phyloP scores from a whole-genome alignment of 2,113 vertebrate species.

The Kobus ellipsiprymnus region DNA sequence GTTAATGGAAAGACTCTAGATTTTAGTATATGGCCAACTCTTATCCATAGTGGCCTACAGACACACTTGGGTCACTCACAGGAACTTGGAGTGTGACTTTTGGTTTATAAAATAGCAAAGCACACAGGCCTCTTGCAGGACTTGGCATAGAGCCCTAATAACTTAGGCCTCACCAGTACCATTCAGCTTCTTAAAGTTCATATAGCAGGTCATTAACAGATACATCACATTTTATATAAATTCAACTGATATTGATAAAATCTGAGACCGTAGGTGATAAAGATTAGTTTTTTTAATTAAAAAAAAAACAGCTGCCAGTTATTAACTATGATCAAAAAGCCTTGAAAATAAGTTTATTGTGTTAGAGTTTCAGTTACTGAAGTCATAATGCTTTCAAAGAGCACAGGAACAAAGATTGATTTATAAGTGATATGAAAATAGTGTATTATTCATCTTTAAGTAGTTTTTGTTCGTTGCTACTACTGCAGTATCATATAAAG shows the following conservation, averaged over 20 bases:
- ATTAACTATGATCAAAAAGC: constrained; percentile 4
- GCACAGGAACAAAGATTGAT: not conserved
- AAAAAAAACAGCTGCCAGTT: not conserved
- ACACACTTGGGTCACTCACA: not conserved
- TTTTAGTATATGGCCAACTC: not conserved
- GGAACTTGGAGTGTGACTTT: not conserved
- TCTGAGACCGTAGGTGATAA: not conserved
- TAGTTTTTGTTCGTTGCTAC: not conserved
- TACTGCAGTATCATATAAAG: not conserved
- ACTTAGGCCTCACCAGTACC: not conserved
- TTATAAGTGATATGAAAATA: not conserved
- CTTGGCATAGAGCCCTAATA: not conserved
- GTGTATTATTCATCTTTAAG: not conserved
- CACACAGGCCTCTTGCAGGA: not conserved
- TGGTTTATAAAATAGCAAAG: not conserved
- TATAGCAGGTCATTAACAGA: not conserved
- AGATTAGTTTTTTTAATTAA: not conserved
- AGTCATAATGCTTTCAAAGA: constrained; percentile 6
- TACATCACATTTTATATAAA: not conserved
- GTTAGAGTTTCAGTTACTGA: not conserved
- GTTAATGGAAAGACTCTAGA: not conserved
- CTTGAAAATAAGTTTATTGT: not conserved
- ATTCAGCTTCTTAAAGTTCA: not conserved
- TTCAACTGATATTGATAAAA: not conserved
- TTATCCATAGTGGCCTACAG: not conserved